Conservation (phyloP, 2,888 invertebrate species). For the Odontocolon sp. region DNA sequence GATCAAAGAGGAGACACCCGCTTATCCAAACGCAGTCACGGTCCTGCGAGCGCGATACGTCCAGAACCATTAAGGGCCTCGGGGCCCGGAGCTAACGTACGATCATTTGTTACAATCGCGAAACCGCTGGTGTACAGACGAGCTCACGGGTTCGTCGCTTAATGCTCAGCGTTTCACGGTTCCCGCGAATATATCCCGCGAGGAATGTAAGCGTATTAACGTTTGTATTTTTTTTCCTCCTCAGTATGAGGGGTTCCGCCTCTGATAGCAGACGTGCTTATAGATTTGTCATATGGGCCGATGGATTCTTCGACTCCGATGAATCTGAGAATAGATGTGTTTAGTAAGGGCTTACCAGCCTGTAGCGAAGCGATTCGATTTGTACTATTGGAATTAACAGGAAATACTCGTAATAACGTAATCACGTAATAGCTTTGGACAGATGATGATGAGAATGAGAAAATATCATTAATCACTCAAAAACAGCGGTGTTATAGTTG, state of each 20-base stretch:
- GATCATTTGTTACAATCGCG: conserved; percentile 78
- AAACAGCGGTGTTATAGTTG: not conserved
- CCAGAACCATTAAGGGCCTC: conserved; percentile 57
- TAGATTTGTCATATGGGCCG: conserved; percentile 53
- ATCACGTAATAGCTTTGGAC: conserved; percentile 37
- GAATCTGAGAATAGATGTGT: conserved; percentile 34
- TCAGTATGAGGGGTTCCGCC: conserved; percentile 8
- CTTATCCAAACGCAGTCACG: conserved; percentile 62
- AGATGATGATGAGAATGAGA: conserved; percentile 33
- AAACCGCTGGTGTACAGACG: conserved; percentile 50
- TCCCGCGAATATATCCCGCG: conserved; percentile 69
- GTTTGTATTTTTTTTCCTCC: conserved; percentile 64
- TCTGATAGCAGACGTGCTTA: conserved; percentile 24
- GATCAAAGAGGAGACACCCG: conserved; percentile 75
- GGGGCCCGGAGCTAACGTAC: conserved; percentile 48
- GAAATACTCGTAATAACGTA: conserved; percentile 29
- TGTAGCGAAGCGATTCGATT: conserved; percentile 34
- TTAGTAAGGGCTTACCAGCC: conserved; percentile 21
- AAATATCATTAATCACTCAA: conserved; percentile 47
- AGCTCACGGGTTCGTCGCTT: conserved; percentile 69
- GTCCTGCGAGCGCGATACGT: conserved; percentile 58
- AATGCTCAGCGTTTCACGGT: conserved; percentile 77
- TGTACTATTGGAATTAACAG: conserved; percentile 36
- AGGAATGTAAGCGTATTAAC: conserved; percentile 76
- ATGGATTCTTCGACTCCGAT: conserved; percentile 27